Percentiles rank a stretch among this genome's conserved stretches.
These are phyloP conservation scores for Nothocercus julius DNA, from an alignment of 2,113 vertebrate species.

Conservation along the genomic window DNA sequence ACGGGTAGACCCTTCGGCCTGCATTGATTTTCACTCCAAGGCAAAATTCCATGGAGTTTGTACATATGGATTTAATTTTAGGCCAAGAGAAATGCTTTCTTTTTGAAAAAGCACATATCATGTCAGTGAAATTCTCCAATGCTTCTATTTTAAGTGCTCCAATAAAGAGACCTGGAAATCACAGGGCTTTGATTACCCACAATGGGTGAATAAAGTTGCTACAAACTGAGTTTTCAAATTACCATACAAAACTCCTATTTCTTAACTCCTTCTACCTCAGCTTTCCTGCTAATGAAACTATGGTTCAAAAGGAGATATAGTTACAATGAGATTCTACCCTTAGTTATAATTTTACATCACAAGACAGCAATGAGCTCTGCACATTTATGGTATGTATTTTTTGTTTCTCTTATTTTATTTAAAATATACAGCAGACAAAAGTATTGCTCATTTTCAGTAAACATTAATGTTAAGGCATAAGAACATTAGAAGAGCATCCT, in stretches of 20 bases:
- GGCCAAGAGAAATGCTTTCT: not conserved
- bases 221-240: not conserved
- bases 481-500: not conserved
- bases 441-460: not conserved
- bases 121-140: not conserved
- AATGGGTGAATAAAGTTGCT: not conserved
- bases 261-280: not conserved
- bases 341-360: not conserved
- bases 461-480: not conserved
- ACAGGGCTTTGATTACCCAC: not conserved
- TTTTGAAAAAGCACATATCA: not conserved
- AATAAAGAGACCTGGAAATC: not conserved
- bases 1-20: not conserved
- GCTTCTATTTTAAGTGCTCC: not conserved
- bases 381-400: not conserved
- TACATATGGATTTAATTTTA: not conserved
- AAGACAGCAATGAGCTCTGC: rapidly evolving
- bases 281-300: not conserved
- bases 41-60: not conserved
- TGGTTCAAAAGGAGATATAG: not conserved
- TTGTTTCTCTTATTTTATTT: not conserved
- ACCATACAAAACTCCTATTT: not conserved
- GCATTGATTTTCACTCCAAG: not conserved
- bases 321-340: not conserved
- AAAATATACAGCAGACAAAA: not conserved